Base-by-base conservation (phyloP, 2,888 invertebrate species). In the Apotomis betuletana region DNA sequence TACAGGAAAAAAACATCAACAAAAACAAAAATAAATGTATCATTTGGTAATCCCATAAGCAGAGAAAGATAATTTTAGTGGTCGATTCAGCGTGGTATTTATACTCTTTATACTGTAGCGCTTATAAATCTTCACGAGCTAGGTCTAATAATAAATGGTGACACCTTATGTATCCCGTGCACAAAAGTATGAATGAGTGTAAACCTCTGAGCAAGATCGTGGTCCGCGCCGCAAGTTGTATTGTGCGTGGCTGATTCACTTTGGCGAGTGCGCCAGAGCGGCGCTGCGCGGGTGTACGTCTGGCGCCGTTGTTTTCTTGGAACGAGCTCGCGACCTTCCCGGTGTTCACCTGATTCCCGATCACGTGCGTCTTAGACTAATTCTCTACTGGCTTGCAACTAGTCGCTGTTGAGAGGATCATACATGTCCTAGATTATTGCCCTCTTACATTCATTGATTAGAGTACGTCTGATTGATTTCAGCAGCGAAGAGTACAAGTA, bases 401-500 rank as follows among this genome's bases (percentile, higher is more conserved):
- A 90, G 86, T 91, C 90, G 90, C 90, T 90, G 90, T 90, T 90
- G 90, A 90, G 88, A 88, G 86, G 85, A 89, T 88, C 88, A 87
- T 81, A 80, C 82, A 81, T 61, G 69, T 63, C 60, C 38, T 63
- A 46, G 61, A 61, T 54, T 44, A 41, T 46, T 62, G 49, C 68
- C 54, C n/a, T 65, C 13, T 36, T 65, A 64, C 58, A 63, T 41
- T 46, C n/a, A 64, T 49, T 70, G 44, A 73, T 63, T 44, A n/a
- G 58, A 70, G 59, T 59, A 76, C 85, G 83, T 89, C 84, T 88
- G 88, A 89, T 90, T 90, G 85, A 86, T 92, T 92, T 90, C 92
- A 92, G 92, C 92, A 89, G 90, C 92, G 90, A 93, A 93, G 91
- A 92, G 90, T 90, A 91, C 93, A 91, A 93, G 92, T 88, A 92